Percentiles rank a stretch among this genome's conserved stretches.
phyloP scores from a whole-genome alignment of 2,113 vertebrate species.

The Copsychus sechellarum region DNA sequence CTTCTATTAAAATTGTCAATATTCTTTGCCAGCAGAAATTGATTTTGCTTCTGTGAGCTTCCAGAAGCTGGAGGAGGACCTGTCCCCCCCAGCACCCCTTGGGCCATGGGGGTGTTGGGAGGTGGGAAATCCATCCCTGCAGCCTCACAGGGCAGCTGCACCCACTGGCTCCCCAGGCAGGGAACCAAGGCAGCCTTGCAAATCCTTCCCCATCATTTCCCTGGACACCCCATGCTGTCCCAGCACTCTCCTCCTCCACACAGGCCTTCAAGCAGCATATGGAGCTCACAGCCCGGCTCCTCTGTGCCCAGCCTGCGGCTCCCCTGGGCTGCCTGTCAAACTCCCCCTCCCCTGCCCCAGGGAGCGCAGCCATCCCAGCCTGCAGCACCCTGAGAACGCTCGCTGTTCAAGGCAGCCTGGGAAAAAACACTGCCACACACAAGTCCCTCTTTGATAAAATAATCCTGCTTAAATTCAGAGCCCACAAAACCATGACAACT shows the following conservation, averaged over 20 bases:
- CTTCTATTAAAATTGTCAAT: slow-evolving; percentile 20
- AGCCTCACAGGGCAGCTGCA: neutral
- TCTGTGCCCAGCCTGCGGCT: neutral
- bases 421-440: neutral
- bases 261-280: neutral
- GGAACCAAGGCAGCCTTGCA: rapidly evolving
- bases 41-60: neutral
- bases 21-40: neutral
- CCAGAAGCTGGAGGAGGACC: neutral
- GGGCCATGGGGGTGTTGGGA: rapidly evolving
- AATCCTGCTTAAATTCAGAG: slow-evolving; percentile 3
- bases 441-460: neutral
- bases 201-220: neutral
- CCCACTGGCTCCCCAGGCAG: neutral
- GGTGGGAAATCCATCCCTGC: neutral
- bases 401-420: neutral
- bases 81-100: neutral
- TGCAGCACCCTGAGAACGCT: neutral
- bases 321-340: slow-evolving; percentile 39
- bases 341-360: slow-evolving; percentile 17
- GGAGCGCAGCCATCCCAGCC: neutral
- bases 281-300: neutral
- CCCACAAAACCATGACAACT: neutral
- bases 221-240: neutral
- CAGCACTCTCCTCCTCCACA: slow-evolving; percentile 13